Evolutionary conservation across 2,888 invertebrate species (phyloP).

Genomic region (Elegia similella): DNA sequence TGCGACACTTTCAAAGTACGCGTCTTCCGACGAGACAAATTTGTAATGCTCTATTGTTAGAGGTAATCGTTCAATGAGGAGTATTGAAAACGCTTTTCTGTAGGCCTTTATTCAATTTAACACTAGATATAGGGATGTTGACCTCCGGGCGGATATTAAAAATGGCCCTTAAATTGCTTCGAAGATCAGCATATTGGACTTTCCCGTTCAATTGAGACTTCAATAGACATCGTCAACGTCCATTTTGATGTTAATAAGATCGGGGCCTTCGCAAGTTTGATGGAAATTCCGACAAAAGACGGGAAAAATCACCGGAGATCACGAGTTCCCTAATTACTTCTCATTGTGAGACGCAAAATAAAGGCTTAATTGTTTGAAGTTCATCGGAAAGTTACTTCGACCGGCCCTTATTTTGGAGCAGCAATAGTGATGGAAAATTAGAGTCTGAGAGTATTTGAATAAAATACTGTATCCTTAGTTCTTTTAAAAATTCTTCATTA

Average conservation of each 20-base stretch:
- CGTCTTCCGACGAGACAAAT: constrained; percentile 62
- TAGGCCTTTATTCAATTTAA: constrained; percentile 64
- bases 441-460: too few species aligned
- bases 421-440: constrained; percentile 21
- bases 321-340: constrained; percentile 65
- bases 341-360: constrained; percentile 64
- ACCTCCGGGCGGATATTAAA: constrained; percentile 72
- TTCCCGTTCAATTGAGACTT: constrained; percentile 53
- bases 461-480: too few species aligned
- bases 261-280: constrained; percentile 43
- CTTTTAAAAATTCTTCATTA: too few species aligned
- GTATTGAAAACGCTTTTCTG: constrained; percentile 70
- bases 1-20: constrained; percentile 34
- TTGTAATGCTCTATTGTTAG: constrained; percentile 77
- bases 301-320: constrained; percentile 52
- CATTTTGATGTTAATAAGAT: constrained; percentile 56
- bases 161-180: constrained; percentile 67
- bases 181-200: constrained; percentile 64
- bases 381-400: constrained; percentile 50
- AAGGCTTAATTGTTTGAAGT: constrained; percentile 72
- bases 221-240: constrained; percentile 30
- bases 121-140: constrained; percentile 56
- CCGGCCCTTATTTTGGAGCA: constrained; percentile 43
- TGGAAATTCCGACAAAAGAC: constrained; percentile 41
- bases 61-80: constrained; percentile 73